A percentile compares a stretch with the other conserved stretches of the same genome.
These are phyloP conservation scores for Drosophila kikkawai DNA, from an alignment of 1,140 invertebrate species.

Conservation along the genomic window DNA sequence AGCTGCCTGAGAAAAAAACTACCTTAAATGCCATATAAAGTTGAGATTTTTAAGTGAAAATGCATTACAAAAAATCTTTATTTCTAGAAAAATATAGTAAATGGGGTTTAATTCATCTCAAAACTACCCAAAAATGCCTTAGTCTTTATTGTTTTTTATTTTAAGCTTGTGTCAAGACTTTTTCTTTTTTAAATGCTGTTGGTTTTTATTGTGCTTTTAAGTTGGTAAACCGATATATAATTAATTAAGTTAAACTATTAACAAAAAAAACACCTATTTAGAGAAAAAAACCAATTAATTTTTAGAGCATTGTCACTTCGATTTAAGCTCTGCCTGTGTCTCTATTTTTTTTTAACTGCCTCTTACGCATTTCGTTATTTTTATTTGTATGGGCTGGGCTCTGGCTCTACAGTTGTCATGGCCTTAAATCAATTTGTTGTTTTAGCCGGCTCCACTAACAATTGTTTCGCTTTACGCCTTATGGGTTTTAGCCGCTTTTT, in stretches of 20 bases:
- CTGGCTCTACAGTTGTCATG: constrained; percentile 39
- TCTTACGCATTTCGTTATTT: constrained; percentile 15
- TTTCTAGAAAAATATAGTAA: neutral
- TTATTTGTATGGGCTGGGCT: constrained; percentile 26
- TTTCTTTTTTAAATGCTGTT: neutral
- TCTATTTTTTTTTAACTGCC: neutral
- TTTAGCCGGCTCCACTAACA: constrained; percentile 30
- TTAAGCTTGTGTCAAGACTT: neutral
- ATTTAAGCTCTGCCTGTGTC: neutral
- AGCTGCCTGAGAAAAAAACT: neutral
- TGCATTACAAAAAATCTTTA: neutral
- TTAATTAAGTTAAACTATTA: constrained; percentile 7
- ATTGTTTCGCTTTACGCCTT: constrained; percentile 23
- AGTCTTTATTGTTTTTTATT: too few relatives aligned
- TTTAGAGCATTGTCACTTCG: constrained; percentile 27
- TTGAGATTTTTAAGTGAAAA: neutral
- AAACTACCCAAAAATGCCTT: too few relatives aligned
- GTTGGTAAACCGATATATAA: constrained; percentile 2
- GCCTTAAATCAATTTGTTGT: constrained; percentile 45
- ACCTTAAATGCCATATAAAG: neutral
- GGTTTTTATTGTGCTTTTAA: neutral
- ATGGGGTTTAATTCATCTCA: neutral
- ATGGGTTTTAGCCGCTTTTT: constrained; percentile 8
- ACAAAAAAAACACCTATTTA: neutral
- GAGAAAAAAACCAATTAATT: constrained; percentile 1